phyloP scores from a whole-genome alignment of 1,140 invertebrate genomes.

The Chironomus striatipennis region DNA sequence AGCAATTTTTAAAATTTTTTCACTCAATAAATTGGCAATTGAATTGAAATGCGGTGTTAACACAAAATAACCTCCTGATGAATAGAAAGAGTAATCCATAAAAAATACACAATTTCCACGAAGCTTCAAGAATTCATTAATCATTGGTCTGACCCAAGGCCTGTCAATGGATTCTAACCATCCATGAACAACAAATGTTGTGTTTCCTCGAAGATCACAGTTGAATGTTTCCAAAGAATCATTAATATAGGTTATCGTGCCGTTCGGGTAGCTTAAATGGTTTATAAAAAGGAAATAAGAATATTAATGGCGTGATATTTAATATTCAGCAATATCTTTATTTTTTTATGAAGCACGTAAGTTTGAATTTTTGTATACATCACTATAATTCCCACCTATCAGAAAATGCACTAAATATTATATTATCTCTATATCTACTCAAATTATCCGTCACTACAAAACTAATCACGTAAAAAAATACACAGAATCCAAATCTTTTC shows the following conservation, averaged over 20 bases:
- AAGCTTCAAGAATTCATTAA: background rate
- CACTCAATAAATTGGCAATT: background rate
- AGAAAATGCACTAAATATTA: no score
- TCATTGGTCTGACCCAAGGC: background rate
- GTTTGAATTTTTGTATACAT: no score
- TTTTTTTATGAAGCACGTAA: no score
- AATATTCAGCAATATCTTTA: no score
- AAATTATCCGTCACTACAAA: no score
- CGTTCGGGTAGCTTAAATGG: background rate
- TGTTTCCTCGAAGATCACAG: background rate
- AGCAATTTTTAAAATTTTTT: background rate
- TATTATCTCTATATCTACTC: no score
- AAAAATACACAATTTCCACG: background rate
- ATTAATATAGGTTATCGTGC: background rate
- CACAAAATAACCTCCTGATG: background rate
- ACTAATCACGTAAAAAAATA: no score
- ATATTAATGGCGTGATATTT: no score
- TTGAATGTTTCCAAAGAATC: background rate
- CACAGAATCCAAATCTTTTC: no score
- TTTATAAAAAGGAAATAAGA: no score
- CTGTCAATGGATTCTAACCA: background rate
- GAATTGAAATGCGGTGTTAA: background rate
- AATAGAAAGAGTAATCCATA: background rate
- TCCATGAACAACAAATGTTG: background rate
- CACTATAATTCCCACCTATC: no score